Conservation (phyloP, 2,888 invertebrate genomes). For the Siphlonurus alternatus region DNA sequence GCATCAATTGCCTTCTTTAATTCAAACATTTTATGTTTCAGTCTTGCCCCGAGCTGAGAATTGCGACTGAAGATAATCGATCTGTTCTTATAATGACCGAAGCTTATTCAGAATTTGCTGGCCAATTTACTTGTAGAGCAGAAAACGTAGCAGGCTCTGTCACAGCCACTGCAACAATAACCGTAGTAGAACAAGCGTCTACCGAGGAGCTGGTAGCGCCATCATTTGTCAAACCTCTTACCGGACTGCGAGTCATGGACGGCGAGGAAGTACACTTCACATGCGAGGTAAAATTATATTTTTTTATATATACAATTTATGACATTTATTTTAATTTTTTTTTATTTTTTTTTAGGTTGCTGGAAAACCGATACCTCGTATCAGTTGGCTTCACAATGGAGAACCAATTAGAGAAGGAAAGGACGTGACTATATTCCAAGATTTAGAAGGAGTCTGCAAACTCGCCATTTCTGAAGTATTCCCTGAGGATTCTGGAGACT, state of each 20-base stretch:
- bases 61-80: conserved; percentile 55
- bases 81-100: conserved; percentile 64
- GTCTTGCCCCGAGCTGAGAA: conserved; percentile 49
- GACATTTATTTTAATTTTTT: background rate
- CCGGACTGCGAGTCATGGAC: conserved; percentile 68
- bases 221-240: conserved; percentile 52
- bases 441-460: conserved; percentile 60
- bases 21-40: conserved; percentile 15
- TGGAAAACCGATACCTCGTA: conserved; percentile 62
- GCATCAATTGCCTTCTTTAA: background rate
- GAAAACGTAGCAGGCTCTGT: conserved; percentile 81
- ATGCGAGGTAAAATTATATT: conserved; percentile 33
- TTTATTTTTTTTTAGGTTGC: conserved; percentile 28
- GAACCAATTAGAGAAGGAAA: conserved; percentile 54
- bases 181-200: conserved; percentile 34
- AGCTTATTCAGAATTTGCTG: conserved; percentile 47
- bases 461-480: conserved; percentile 73
- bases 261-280: conserved; percentile 65
- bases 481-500: conserved; percentile 78
- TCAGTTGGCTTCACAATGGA: conserved; percentile 64
- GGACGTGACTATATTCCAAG: conserved; percentile 56
- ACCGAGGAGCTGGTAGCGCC: conserved; percentile 48
- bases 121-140: conserved; percentile 71
- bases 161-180: conserved; percentile 61
- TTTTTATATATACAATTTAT: background rate